Evolutionary conservation across 1,140 invertebrate species (phyloP).

Genomic region (Amyelois transitella): DNA sequence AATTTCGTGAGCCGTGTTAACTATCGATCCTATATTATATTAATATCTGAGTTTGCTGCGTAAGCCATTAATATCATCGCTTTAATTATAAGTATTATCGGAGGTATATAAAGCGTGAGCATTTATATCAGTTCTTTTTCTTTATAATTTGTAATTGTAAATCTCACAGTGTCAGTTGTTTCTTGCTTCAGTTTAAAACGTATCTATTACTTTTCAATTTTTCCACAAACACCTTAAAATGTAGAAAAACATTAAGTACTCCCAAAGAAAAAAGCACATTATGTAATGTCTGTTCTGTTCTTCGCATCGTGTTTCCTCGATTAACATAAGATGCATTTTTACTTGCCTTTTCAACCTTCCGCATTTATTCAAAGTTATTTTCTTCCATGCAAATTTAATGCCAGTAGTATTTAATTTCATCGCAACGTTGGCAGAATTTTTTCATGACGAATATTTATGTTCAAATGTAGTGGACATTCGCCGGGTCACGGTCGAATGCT

Average conservation of each 20-base stretch:
- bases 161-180: too few relatives aligned
- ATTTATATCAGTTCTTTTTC: neutral
- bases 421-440: neutral
- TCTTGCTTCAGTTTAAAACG: too few relatives aligned
- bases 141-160: too few relatives aligned
- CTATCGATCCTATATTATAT: neutral
- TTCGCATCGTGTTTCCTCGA: too few relatives aligned
- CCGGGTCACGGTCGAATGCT: neutral
- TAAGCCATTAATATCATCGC: neutral
- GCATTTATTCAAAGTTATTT: neutral
- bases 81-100: neutral
- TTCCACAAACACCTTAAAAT: too few relatives aligned
- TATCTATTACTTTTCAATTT: too few relatives aligned
- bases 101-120: neutral
- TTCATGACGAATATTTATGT: neutral
- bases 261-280: too few relatives aligned
- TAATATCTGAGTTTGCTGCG: neutral
- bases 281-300: too few relatives aligned
- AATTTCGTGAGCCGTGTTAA: neutral
- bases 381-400: neutral
- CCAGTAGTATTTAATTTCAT: neutral
- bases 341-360: too few relatives aligned
- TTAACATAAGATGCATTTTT: neutral
- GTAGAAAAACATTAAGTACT: too few relatives aligned
- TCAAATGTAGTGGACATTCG: constrained; percentile 1